These are phyloP conservation scores for Caradrina clavipalpis DNA, from an alignment of 2,888 invertebrate genomes.

Conservation along the genomic window DNA sequence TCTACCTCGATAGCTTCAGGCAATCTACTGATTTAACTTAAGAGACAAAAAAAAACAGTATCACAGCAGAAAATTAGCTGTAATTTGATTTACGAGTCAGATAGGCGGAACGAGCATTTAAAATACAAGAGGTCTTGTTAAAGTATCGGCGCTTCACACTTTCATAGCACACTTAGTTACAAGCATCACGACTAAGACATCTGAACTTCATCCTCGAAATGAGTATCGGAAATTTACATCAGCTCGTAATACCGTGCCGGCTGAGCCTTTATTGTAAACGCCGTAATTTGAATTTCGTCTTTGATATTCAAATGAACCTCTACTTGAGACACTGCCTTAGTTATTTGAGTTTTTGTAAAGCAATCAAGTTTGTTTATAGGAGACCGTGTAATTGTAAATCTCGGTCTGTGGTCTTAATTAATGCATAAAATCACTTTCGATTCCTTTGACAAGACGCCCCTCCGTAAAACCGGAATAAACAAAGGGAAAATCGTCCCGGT, in stretches of 20 bases:
- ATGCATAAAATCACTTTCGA: conserved; percentile 85
- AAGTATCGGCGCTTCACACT: conserved; percentile 61
- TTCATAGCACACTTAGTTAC: conserved; percentile 69
- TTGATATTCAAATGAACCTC: conserved; percentile 91
- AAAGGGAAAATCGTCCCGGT: conserved; percentile 71
- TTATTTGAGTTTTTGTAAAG: conserved; percentile 91
- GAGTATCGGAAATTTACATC: conserved; percentile 91
- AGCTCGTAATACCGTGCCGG: conserved; percentile 89
- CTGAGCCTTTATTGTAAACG: conserved; percentile 90
- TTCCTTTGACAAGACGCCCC: conserved; percentile 78
- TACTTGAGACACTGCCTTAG: conserved; percentile 91
- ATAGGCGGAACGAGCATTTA: conserved; percentile 57
- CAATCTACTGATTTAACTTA: neutral
- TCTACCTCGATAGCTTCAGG: neutral
- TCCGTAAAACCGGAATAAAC: conserved; percentile 78
- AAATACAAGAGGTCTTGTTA: conserved; percentile 62
- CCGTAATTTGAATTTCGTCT: conserved; percentile 90
- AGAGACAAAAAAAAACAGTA: conserved; percentile 33
- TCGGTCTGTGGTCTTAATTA: conserved; percentile 89
- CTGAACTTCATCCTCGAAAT: conserved; percentile 88
- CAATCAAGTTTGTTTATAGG: conserved; percentile 91
- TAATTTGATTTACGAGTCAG: conserved; percentile 55
- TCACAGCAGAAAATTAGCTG: conserved; percentile 48
- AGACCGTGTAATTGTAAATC: conserved; percentile 89
- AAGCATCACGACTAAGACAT: conserved; percentile 84